Evolutionary conservation across 2,113 vertebrate species (phyloP), one percentile per base, ranked within the genome.

Genomic region (Gymnocephalus cernua): DNA sequence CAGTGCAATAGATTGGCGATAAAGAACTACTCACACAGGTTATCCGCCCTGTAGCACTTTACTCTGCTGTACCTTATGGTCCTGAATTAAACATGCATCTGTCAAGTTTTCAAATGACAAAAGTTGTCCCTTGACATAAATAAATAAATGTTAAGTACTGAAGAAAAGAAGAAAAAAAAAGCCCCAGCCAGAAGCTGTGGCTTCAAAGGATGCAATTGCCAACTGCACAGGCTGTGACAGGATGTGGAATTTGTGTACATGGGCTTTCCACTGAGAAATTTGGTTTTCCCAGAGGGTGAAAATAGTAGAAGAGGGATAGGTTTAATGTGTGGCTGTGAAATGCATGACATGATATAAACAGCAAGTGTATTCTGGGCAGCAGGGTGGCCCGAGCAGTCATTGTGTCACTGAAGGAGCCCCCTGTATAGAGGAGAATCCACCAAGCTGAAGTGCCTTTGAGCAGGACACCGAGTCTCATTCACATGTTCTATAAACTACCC

Each of bases 171-270:
- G 48, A 3, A 4, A 29, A 27, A 58, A 78, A 79, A 74, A 71
- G 65, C 12, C 38, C 23, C 15, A 86, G 57, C 63, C n/a, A 67
- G 66, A 25, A 82, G 70, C 12, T 10, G 58, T 32, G 61, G 71
- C 84, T 90, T 88, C 82, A 84, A 86, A 91, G 62, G 74, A 48
- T 86, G 84, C 75, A 91, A 93, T 83, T 91, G 83, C 86, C 45
- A 81, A 77, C 75, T 84, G 85, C 90, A 90, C 93, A 93, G 90
- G 93, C 93, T 89, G 81, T 66, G 70, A 93, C 93, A 93, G 92
- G 93, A 95, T 86, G 72, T 93, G 93, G 93, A 95, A 93, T 95
- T 93, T 80, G 73, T 82, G 74, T 77, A 89, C 89, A 87, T 57
- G 70, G 82, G 72, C 66, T 82, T 89, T 86, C 78, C 65, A 79